These are phyloP conservation scores for Colletes latitarsis DNA, from an alignment of 1,140 invertebrate species.

Conservation along the genomic window DNA sequence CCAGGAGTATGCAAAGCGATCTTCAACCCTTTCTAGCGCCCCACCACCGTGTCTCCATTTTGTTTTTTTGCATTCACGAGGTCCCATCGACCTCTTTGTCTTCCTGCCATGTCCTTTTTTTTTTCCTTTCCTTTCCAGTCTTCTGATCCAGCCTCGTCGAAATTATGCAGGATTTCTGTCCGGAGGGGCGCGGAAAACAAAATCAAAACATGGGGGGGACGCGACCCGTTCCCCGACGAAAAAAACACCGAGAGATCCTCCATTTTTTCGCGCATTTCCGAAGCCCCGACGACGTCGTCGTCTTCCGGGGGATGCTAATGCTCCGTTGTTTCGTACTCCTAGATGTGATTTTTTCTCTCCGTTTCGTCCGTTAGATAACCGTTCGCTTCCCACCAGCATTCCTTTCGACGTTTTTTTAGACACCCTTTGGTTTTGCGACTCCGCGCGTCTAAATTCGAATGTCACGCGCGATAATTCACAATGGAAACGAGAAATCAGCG, in stretches of 20 bases:
- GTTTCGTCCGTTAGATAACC: slow-evolving; percentile 26
- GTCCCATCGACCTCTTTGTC: slow-evolving; percentile 42
- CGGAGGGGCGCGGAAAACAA: slow-evolving; percentile 63
- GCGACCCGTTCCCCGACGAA: slow-evolving; percentile 53
- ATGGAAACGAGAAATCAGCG: too few species aligned
- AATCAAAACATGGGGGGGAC: slow-evolving; percentile 61
- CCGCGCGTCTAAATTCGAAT: too few species aligned
- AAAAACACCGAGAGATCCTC: slow-evolving; percentile 37
- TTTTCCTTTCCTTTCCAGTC: slow-evolving; percentile 28
- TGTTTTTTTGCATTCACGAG: slow-evolving; percentile 31
- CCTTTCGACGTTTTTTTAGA: slow-evolving; percentile 7
- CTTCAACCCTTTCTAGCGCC: slow-evolving; percentile 71
- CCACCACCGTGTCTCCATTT: slow-evolving; percentile 54
- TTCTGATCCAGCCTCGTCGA: slow-evolving; percentile 58
- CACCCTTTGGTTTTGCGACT: not conserved
- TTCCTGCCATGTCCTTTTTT: slow-evolving; percentile 41
- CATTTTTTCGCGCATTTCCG: slow-evolving; percentile 52
- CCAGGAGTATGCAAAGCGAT: slow-evolving; percentile 70
- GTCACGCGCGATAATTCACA: too few species aligned
- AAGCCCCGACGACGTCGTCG: slow-evolving; percentile 43
- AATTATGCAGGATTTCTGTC: slow-evolving; percentile 65
- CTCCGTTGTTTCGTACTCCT: not conserved
- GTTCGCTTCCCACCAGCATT: slow-evolving; percentile 9
- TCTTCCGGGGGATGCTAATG: slow-evolving; percentile 64
- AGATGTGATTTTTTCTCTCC: slow-evolving; percentile 40